Conservation (phyloP, 2,113 vertebrate genomes). For the Catharus fuscescens region DNA sequence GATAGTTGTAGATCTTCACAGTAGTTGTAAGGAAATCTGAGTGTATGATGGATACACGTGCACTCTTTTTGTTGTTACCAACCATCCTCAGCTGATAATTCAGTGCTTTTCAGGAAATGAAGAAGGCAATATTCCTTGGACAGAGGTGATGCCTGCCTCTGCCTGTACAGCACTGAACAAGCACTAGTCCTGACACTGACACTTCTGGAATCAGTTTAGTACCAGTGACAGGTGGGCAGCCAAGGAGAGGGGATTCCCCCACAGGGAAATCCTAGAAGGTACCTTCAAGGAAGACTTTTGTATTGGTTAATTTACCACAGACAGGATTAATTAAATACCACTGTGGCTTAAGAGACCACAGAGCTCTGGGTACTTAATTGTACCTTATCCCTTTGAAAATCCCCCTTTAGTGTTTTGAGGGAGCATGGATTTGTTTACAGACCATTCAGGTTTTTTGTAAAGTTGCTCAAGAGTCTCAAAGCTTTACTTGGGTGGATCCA, state of each 20-base stretch:
- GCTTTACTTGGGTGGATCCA: background rate
- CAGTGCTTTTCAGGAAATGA: background rate
- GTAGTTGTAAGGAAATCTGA: background rate
- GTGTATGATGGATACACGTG: accelerated
- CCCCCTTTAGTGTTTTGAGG: background rate
- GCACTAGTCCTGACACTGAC: background rate
- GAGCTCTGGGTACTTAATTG: background rate
- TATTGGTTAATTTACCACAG: background rate
- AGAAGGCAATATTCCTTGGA: background rate
- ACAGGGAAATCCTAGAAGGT: background rate
- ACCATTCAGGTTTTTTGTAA: background rate
- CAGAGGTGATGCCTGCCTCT: background rate
- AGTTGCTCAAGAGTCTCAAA: background rate
- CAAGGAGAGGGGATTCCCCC: background rate
- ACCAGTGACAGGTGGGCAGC: background rate
- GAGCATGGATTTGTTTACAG: background rate
- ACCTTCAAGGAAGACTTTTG: background rate
- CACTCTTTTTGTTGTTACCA: background rate
- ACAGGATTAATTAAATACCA: background rate
- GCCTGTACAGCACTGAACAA: too few relatives aligned
- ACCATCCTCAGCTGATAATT: background rate
- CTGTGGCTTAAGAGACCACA: background rate
- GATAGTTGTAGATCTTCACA: background rate
- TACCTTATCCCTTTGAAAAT: background rate
- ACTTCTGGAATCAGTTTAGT: background rate